These are phyloP conservation scores for Ditula angustiorana DNA, from an alignment of 2,888 invertebrate species.

Conservation along the genomic window DNA sequence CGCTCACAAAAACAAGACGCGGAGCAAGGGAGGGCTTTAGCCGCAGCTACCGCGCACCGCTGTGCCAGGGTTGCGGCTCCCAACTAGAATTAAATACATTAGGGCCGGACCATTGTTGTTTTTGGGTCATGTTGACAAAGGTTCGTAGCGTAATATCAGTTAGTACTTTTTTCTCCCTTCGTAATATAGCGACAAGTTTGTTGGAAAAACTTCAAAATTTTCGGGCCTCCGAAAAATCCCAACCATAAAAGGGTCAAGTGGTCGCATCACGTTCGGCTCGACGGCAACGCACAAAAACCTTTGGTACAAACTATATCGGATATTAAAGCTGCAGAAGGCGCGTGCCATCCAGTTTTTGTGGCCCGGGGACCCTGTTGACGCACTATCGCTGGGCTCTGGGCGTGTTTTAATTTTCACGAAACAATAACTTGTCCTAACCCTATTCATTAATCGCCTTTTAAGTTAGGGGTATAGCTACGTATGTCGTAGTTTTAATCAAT, in stretches of 20 bases:
- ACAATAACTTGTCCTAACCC: conserved; percentile 42
- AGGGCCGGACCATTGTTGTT: conserved; percentile 19
- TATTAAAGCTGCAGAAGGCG: conserved; percentile 71
- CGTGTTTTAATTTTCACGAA: conserved; percentile 68
- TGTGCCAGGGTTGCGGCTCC: conserved; percentile 22
- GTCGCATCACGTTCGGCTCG: conserved; percentile 67
- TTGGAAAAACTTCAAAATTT: conserved; percentile 41
- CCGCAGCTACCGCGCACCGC: conserved; percentile 60
- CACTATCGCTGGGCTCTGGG: conserved; percentile 52
- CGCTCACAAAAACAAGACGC: conserved; percentile 83
- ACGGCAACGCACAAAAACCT: conserved; percentile 68
- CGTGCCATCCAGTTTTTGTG: conserved; percentile 74
- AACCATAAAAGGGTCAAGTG: conserved; percentile 82
- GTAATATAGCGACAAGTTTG: conserved; percentile 5
- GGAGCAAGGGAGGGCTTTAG: conserved; percentile 70
- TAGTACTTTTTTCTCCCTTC: conserved; percentile 1
- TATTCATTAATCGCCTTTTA: conserved; percentile 13
- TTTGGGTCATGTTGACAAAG: conserved; percentile 28
- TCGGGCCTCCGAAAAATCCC: conserved; percentile 63
- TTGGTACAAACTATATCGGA: conserved; percentile 81
- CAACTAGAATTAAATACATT: conserved; percentile 41
- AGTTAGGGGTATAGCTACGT: not conserved
- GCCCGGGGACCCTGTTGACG: conserved; percentile 47
- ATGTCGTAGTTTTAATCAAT: conserved; percentile 5
- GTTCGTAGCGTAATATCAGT: conserved; percentile 9